phyloP scores from a whole-genome alignment of 2,888 invertebrate species.

The Zygogramma bicolorata region DNA sequence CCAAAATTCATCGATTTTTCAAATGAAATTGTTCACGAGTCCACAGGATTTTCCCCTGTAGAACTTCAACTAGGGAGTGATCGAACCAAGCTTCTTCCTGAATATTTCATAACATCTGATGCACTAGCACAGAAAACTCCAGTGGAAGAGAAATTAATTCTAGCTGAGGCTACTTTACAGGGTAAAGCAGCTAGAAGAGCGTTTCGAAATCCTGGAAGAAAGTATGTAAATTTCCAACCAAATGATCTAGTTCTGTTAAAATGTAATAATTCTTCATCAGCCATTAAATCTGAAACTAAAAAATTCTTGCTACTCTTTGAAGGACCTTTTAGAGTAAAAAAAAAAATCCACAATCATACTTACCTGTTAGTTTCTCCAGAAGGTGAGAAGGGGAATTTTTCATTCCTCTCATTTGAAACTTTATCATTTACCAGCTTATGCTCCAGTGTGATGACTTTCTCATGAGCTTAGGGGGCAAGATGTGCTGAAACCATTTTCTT shows the following conservation, averaged over 20 bases:
- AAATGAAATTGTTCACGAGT: constrained; percentile 27
- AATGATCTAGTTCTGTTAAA: constrained; percentile 18
- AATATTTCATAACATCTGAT: neutral
- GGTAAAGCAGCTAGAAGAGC: too few relatives aligned
- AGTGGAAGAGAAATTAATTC: neutral
- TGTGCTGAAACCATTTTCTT: too few relatives aligned
- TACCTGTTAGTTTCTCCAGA: constrained; percentile 1
- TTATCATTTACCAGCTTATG: neutral
- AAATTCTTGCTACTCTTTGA: too few relatives aligned
- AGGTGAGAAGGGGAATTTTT: neutral
- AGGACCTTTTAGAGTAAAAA: too few relatives aligned
- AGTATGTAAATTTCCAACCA: neutral
- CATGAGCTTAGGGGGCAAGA: neutral
- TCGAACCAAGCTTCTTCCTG: neutral
- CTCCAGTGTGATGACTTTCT: neutral
- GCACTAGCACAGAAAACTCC: neutral
- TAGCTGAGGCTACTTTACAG: constrained; percentile 10
- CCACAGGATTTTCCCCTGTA: constrained; percentile 15
- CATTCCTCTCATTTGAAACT: neutral
- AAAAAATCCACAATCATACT: neutral
- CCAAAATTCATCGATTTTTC: constrained; percentile 10
- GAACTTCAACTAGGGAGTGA: neutral
- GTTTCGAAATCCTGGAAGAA: constrained; percentile 11
- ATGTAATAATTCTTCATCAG: constrained; percentile 15
- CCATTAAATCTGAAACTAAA: too few relatives aligned